Conservation (phyloP, 2,113 vertebrate genomes). For the Thalassoma bifasciatum region DNA sequence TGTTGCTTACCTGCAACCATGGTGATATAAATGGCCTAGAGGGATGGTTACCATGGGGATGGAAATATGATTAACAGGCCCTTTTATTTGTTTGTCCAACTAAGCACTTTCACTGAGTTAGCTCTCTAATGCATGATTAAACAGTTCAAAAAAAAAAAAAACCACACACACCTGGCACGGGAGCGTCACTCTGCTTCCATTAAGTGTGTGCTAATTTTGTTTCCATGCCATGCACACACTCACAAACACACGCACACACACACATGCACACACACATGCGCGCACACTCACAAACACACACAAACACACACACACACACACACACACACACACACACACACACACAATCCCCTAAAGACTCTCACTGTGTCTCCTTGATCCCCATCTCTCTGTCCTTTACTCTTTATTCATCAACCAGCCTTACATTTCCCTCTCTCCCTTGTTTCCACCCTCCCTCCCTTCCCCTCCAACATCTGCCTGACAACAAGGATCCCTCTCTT, state of each 20-base stretch:
- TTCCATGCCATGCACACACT: conserved; percentile 8
- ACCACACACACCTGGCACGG: conserved; percentile 47
- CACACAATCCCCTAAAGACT: conserved; percentile 11
- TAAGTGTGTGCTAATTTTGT: conserved; percentile 15
- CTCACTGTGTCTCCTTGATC: conserved; percentile 46
- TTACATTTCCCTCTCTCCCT: conserved; percentile 51
- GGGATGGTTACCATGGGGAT: conserved; percentile 67
- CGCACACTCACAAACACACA: no score
- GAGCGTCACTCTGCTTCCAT: conserved; percentile 40
- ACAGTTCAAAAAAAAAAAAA: conserved; percentile 19
- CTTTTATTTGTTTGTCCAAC: conserved; percentile 66
- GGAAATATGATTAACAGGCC: conserved; percentile 65
- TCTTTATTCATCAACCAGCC: conserved; percentile 58
- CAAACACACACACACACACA: conserved; percentile 14
- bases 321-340: conserved; percentile 21
- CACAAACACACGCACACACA: conserved; percentile 25
- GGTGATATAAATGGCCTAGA: conserved; percentile 48
- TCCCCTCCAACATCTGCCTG: conserved; percentile 79
- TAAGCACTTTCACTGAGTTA: conserved; percentile 59
- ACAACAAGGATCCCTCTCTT: conserved; percentile 79
- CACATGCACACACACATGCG: conserved; percentile 15
- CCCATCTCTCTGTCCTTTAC: conserved; percentile 52
- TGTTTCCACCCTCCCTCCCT: conserved; percentile 25
- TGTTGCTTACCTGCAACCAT: conserved; percentile 58
- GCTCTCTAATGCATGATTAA: conserved; percentile 56